Base-by-base conservation (phyloP, 2,113 vertebrate species). In the Arothron firmamentum region DNA sequence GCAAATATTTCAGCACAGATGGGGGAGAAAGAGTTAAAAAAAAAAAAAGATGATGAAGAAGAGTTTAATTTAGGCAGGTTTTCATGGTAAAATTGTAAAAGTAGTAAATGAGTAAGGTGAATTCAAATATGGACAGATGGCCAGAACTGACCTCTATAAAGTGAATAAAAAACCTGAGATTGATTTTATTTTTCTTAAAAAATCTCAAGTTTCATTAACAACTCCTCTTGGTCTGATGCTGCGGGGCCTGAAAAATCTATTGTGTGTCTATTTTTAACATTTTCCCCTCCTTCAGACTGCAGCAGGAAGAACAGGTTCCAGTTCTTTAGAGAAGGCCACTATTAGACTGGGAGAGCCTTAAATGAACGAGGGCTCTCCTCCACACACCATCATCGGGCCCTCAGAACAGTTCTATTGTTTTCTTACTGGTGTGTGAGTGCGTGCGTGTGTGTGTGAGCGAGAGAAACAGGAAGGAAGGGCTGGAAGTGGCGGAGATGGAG, bases 401-500 rank as follows among this genome's bases (percentile, higher is more conserved):
- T 23, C 41, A 28, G 25, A 15, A 43, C 41, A 13, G 41, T 43
- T 43, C 41, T 13, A 43, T 14, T 43, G 14, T 14, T 23, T 23
- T 23, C 21, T 3, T 3, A 23, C 21, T 23, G 21, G 21, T 23
- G 21, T 23, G 21, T 23, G 21, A 2, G 21, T 23, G 21, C 3
- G 21, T 23, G 21, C 3, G 6, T 14, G 6, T 31, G 52, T 50
- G 52, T 34, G 43, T 10, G 25, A 28, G 25, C 25, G 25, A 28
- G 42, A 63, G 62, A 12, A 4, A 56, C 9, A 25, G 75, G 68
- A 73, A 73, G 69, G 64, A 63, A 57, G 57, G 34, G 50, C 51
- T 56, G 75, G 59, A 73, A 65, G 77, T 67, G 46, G 23, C 4
- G 34, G 42, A 52, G 56, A 50, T 52, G 55, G 56, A 72, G 76